A percentile compares a stretch with the other conserved stretches of the same genome.
These are phyloP conservation scores for Gallinago jamesoni DNA, from an alignment of 2,113 vertebrate genomes.

Conservation along the genomic window DNA sequence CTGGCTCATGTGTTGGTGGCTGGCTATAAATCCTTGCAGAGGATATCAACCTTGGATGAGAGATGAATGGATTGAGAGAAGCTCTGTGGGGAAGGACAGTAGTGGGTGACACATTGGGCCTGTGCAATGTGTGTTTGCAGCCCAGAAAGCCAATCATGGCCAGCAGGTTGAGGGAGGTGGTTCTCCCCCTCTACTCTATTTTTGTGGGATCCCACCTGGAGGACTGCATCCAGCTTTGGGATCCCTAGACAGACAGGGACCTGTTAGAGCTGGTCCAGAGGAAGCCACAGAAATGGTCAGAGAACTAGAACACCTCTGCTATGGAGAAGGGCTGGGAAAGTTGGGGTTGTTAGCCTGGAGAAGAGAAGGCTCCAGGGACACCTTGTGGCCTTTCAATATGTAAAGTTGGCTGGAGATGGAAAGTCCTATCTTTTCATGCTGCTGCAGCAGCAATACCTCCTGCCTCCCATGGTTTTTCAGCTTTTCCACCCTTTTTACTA, in stretches of 20 bases:
- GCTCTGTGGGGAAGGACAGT: not conserved
- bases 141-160: not conserved
- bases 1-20: not conserved
- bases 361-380: not conserved
- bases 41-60: not conserved
- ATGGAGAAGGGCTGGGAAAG: not conserved
- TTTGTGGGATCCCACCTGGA: not conserved
- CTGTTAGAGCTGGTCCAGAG: not conserved
- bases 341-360: not conserved
- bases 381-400: not conserved
- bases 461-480: not conserved
- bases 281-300: not conserved
- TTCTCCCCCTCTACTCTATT: not conserved
- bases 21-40: not conserved
- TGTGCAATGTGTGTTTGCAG: not conserved
- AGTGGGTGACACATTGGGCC: not conserved
- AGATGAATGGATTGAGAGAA: not conserved
- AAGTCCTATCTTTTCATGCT: not conserved
- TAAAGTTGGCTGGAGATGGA: not conserved
- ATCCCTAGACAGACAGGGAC: no score
- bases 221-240: not conserved
- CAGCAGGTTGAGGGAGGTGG: not conserved
- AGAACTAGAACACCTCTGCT: not conserved
- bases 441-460: not conserved
- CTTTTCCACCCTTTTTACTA: not conserved